These are phyloP conservation scores for Cryptus viduatorius DNA, from an alignment of 2,888 invertebrate species.

Conservation along the genomic window DNA sequence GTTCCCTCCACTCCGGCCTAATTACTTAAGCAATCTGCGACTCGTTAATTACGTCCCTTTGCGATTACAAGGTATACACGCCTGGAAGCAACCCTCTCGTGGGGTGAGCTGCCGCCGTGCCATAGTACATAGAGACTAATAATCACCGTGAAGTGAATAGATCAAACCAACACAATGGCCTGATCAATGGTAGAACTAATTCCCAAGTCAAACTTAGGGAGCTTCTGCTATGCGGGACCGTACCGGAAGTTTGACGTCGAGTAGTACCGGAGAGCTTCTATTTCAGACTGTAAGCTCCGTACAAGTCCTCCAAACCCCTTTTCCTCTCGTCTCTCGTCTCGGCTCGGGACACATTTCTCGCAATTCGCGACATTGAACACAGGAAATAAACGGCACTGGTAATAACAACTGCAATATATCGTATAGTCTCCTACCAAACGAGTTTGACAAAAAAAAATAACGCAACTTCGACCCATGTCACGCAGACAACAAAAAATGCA, in stretches of 20 bases:
- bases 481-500: background rate
- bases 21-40: constrained; percentile 65
- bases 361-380: background rate
- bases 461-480: background rate
- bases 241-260: constrained; percentile 52
- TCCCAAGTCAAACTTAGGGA: constrained; percentile 58
- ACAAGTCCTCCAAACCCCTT: background rate
- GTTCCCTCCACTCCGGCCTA: constrained; percentile 6
- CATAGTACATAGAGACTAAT: constrained; percentile 57
- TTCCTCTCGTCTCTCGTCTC: background rate
- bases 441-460: background rate
- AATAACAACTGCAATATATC: background rate
- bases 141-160: constrained; percentile 63
- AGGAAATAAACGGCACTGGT: background rate
- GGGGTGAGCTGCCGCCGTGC: constrained; percentile 23
- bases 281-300: constrained; percentile 23
- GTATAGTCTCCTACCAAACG: background rate
- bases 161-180: constrained; percentile 66
- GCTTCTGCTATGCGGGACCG: constrained; percentile 43
- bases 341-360: constrained; percentile 15
- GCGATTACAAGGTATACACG: constrained; percentile 60
- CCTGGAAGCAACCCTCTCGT: constrained; percentile 48
- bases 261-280: constrained; percentile 23
- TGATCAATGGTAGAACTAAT: constrained; percentile 67
- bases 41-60: constrained; percentile 61